These are phyloP conservation scores for Brachionus rubens DNA, from an alignment of 1,140 invertebrate genomes.

Conservation along the genomic window DNA sequence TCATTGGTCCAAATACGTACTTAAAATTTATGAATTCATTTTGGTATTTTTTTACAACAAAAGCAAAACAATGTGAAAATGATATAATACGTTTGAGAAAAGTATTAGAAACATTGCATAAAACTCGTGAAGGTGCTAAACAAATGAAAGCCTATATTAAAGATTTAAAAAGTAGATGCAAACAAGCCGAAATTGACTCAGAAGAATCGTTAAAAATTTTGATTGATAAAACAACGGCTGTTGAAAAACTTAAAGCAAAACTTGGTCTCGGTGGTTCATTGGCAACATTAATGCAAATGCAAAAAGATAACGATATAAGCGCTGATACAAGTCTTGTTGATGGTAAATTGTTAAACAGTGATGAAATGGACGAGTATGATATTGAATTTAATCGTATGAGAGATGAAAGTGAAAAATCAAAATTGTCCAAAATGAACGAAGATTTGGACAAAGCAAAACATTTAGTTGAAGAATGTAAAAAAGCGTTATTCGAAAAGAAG, in stretches of 20 bases:
- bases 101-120: conserved; percentile 55
- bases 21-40: conserved; percentile 57
- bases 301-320: conserved; percentile 54
- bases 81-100: conserved; percentile 56
- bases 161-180: conserved; percentile 54
- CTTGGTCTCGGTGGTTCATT: conserved; percentile 55
- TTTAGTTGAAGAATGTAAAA: conserved; percentile 54
- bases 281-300: conserved; percentile 57
- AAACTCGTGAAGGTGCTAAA: conserved; percentile 56
- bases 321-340: conserved; percentile 49
- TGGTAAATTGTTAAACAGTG: conserved; percentile 55
- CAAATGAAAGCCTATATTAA: conserved; percentile 58
- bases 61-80: conserved; percentile 54
- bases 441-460: conserved; percentile 52
- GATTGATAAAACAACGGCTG: conserved; percentile 54
- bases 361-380: conserved; percentile 60
- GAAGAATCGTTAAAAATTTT: conserved; percentile 54
- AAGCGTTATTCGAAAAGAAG: conserved; percentile 52
- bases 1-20: conserved; percentile 57
- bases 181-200: conserved; percentile 54
- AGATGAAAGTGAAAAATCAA: conserved; percentile 56
- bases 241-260: conserved; percentile 59
- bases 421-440: conserved; percentile 55
- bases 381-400: conserved; percentile 59
- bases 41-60: conserved; percentile 53